Percentiles rank a stretch among this genome's conserved stretches.
Conservation (phyloP, 2,113 vertebrate species). For the Synodontis membranacea region DNA sequence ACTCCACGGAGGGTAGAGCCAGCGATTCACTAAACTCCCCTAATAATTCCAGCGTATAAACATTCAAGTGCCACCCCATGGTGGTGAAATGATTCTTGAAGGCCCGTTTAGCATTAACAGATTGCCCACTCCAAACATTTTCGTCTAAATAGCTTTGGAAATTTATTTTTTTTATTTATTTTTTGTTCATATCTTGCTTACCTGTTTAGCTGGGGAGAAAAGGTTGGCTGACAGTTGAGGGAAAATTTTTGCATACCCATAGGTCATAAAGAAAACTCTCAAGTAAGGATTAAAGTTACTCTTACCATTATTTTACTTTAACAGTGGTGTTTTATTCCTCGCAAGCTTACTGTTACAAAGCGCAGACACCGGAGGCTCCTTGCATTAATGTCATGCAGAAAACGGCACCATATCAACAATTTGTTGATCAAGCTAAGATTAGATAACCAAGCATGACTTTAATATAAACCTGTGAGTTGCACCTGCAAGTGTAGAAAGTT, state of each 20-base stretch:
- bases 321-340: background rate
- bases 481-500: background rate
- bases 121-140: conserved; percentile 4
- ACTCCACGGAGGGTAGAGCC: background rate
- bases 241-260: background rate
- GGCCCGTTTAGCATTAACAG: conserved; percentile 54
- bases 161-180: background rate
- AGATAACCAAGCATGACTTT: background rate
- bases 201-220: background rate
- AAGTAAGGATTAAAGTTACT: background rate
- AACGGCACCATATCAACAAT: background rate
- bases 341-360: background rate
- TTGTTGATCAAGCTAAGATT: too few species aligned
- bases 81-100: conserved; percentile 54
- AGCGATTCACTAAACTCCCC: background rate
- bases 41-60: conserved; percentile 42
- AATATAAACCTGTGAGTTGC: background rate
- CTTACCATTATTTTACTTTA: background rate
- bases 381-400: background rate
- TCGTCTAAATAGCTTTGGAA: too few species aligned
- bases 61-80: conserved; percentile 47
- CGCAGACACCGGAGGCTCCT: background rate
- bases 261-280: background rate
- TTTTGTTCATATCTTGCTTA: background rate
- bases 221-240: background rate